phyloP scores from a whole-genome alignment of 2,888 invertebrate species.

The Halictus quadricinctus region DNA sequence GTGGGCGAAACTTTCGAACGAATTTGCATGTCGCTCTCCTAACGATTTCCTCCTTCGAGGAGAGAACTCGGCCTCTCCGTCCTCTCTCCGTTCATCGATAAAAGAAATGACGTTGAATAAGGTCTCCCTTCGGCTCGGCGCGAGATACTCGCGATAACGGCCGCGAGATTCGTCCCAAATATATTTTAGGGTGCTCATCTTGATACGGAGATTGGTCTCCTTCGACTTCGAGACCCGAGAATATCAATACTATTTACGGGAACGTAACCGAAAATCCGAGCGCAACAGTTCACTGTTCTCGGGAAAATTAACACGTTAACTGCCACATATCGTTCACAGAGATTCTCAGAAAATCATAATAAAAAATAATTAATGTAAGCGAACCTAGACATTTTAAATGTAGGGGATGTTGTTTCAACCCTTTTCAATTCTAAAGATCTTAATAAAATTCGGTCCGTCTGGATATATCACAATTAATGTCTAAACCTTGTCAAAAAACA shows the following conservation, averaged over 20 bases:
- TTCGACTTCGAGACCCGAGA: conserved; percentile 19
- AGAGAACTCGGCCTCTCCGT: conserved; percentile 65
- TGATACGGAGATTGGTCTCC: conserved; percentile 49
- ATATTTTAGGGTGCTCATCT: conserved; percentile 55
- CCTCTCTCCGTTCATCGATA: conserved; percentile 68
- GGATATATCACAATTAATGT: no score
- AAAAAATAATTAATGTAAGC: no score
- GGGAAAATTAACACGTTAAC: neutral
- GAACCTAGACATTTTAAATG: no score
- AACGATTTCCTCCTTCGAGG: conserved; percentile 79
- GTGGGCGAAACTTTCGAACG: conserved; percentile 76
- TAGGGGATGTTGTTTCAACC: no score
- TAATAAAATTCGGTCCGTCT: no score
- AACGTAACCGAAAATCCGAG: neutral
- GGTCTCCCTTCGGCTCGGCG: conserved; percentile 56
- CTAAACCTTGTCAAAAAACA: no score
- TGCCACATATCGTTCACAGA: no score
- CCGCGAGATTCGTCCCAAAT: conserved; percentile 54
- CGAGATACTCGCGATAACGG: conserved; percentile 62
- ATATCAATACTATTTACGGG: conserved; percentile 39
- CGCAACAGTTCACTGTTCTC: neutral
- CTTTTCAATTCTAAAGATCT: no score
- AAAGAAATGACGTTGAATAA: conserved; percentile 73
- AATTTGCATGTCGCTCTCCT: conserved; percentile 80
- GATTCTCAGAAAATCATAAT: no score